These are phyloP conservation scores for Gadus macrocephalus DNA, from an alignment of 2,113 vertebrate genomes.

Conservation along the genomic window DNA sequence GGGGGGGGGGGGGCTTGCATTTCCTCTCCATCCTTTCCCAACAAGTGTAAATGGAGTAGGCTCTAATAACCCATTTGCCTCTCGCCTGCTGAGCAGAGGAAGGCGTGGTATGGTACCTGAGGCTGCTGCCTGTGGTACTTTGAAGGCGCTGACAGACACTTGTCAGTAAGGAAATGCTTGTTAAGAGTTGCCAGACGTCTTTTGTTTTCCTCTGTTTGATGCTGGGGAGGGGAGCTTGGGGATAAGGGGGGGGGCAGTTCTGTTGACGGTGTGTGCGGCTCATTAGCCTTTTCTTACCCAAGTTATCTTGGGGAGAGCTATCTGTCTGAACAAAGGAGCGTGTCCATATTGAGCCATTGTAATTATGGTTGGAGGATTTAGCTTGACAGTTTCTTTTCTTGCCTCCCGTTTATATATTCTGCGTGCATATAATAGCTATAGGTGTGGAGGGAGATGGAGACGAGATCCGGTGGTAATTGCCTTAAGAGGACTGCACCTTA, in stretches of 20 bases:
- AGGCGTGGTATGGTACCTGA: slow-evolving; percentile 41
- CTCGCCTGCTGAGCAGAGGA: slow-evolving; percentile 52
- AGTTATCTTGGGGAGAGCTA: slow-evolving; percentile 44
- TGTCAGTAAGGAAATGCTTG: slow-evolving; percentile 34
- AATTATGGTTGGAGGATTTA: slow-evolving; percentile 38
- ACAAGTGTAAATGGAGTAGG: slow-evolving; percentile 65
- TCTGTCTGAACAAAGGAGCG: slow-evolving; percentile 41
- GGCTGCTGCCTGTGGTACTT: slow-evolving; percentile 25
- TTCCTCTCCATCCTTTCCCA: slow-evolving; percentile 61
- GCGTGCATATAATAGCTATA: background rate
- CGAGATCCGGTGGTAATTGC: background rate
- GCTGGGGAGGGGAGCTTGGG: slow-evolving; percentile 31
- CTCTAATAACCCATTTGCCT: slow-evolving; percentile 66
- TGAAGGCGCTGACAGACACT: slow-evolving; percentile 31
- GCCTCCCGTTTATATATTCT: slow-evolving; percentile 1
- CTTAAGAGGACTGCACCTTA: background rate
- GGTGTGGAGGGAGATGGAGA: background rate
- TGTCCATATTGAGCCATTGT: slow-evolving; percentile 30
- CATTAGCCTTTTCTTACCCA: slow-evolving; percentile 53
- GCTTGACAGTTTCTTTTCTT: background rate
- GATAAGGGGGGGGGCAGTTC: background rate
- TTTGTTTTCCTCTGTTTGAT: slow-evolving; percentile 38
- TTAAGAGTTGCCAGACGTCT: slow-evolving; percentile 24
- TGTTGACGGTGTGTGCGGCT: slow-evolving; percentile 48
- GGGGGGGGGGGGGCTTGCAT: slow-evolving; percentile 25